phyloP scores from a whole-genome alignment of 2,888 invertebrate species.

The Barypeithes pellucidus region DNA sequence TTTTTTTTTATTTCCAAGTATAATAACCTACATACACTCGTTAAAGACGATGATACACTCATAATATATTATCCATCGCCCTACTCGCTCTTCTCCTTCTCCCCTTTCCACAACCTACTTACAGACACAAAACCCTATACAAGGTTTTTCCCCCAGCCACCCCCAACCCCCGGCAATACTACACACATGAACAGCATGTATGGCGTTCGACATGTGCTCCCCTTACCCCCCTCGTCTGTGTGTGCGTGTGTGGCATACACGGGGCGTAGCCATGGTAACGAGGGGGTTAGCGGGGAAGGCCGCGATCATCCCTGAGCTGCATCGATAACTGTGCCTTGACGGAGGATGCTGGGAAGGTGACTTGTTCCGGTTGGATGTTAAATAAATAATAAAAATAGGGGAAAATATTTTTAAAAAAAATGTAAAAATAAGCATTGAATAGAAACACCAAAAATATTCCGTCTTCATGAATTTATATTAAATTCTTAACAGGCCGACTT shows the following conservation, averaged over 20 bases:
- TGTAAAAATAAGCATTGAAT: no score
- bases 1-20: not conserved
- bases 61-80: constrained; percentile 37
- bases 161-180: constrained; percentile 31
- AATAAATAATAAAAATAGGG: not conserved
- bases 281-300: constrained; percentile 30
- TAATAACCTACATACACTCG: constrained; percentile 41
- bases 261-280: constrained; percentile 50
- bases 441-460: no score
- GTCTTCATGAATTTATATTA: no score
- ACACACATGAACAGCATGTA: constrained; percentile 54
- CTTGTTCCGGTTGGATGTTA: constrained; percentile 9
- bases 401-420: not conserved
- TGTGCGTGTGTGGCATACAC: constrained; percentile 55
- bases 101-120: constrained; percentile 44
- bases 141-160: constrained; percentile 34
- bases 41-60: constrained; percentile 43
- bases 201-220: constrained; percentile 54
- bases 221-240: constrained; percentile 35
- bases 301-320: constrained; percentile 51
- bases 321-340: constrained; percentile 52
- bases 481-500: no score
- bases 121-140: constrained; percentile 50
- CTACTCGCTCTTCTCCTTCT: constrained; percentile 12
- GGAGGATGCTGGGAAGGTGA: constrained; percentile 42